Base-by-base conservation (phyloP, 2,888 invertebrate species). In the Spialia ferax region DNA sequence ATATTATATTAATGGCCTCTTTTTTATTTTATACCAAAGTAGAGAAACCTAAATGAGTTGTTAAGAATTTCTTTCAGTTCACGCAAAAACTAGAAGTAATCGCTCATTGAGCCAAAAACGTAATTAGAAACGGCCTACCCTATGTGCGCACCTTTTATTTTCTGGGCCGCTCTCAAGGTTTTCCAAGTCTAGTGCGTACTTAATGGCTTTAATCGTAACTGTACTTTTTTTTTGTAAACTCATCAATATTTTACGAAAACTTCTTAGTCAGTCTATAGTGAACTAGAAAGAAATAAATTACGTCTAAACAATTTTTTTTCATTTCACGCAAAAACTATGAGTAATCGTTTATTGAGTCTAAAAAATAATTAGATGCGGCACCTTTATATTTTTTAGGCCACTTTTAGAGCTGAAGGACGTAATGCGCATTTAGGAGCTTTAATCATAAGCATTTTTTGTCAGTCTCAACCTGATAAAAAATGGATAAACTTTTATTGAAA, bases 401-500 rank as follows among this genome's bases (percentile, higher is more conserved):
- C 42, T 32, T 32, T 32, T 32, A 29, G 61, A 67, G 29, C 13
- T 13, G 13, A 69, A 68, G 61, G 67, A 54, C 66, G 65, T 70
- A 72, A 72, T 65, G 68, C 68, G 68, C 68, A 20, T 45, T 60
- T 18, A 26, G 45, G 32, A 7, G 45, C 45, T 66, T 71, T 70
- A 69, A 69, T 54, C 54, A 66, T 74, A 72, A 71, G 57, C 69
- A 63, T n/a, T 72, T 74, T 73, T 74, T 71, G 69, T 65, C 52
- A 45, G 69, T 62, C 48, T 52, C 66, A 38, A 62, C 56, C 59
- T 68, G 68, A 71, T 69, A 66, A 73, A 71, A 74, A 73, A 73
- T 70, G 68, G 35, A 62, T 66, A 72, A 69, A 70, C 57, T 72
- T 73, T 70, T 32, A 48, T 54, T 61, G 57, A 69, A 68, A 68